Evolutionary conservation across 2,888 invertebrate species (phyloP).

Genomic region (Mamestra brassicae): DNA sequence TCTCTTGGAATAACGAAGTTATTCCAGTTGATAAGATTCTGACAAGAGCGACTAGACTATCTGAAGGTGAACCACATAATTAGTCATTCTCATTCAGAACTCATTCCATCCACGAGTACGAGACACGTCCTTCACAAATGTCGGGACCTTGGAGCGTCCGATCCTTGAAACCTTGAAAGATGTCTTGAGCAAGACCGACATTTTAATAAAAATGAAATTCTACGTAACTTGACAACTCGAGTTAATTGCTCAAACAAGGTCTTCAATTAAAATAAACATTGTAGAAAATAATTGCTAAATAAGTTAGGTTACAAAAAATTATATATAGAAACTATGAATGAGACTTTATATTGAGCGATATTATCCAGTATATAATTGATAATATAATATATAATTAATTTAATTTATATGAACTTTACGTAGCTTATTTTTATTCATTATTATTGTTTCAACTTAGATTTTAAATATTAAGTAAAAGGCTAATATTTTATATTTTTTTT

Average conservation of each 20-base stretch:
- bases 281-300: slow-evolving; percentile 10
- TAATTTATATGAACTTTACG: too few relatives aligned
- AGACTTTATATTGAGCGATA: neutral
- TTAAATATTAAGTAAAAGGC: too few relatives aligned
- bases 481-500: too few relatives aligned
- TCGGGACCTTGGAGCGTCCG: slow-evolving; percentile 72
- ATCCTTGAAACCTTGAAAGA: slow-evolving; percentile 69
- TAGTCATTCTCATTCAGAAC: slow-evolving; percentile 69
- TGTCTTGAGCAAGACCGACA: slow-evolving; percentile 52
- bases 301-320: neutral
- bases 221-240: slow-evolving; percentile 29
- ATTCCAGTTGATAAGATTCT: slow-evolving; percentile 51
- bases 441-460: too few relatives aligned
- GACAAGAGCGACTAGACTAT: slow-evolving; percentile 47
- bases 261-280: slow-evolving; percentile 10
- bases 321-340: too few relatives aligned
- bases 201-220: slow-evolving; percentile 56
- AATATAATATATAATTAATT: neutral
- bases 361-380: neutral
- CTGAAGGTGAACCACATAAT: slow-evolving; percentile 67
- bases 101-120: slow-evolving; percentile 66
- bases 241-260: slow-evolving; percentile 39
- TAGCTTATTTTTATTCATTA: too few relatives aligned
- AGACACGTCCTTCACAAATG: slow-evolving; percentile 70
- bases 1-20: slow-evolving; percentile 38